Evolutionary conservation across 2,797 vertebrate genomes (phyloP).

Genomic region (Clarias platycephalus): DNA sequence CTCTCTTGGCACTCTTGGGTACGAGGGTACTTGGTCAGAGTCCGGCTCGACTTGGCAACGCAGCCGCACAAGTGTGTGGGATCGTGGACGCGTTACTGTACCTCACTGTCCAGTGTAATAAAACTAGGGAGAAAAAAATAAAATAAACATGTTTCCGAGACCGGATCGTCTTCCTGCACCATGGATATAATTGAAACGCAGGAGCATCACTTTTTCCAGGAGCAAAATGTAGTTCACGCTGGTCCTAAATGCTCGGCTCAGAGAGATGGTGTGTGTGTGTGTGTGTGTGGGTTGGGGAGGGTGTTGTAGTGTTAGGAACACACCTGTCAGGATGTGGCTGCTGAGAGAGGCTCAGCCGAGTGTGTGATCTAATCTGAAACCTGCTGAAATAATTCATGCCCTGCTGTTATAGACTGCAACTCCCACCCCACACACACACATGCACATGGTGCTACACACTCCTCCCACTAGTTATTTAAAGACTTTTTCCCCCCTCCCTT

Average conservation of each 20-base stretch:
- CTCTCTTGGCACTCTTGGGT: background rate
- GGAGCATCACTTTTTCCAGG: background rate
- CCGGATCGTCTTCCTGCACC: background rate
- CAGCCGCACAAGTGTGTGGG: background rate
- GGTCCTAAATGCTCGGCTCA: background rate
- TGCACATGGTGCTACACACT: constrained; percentile 22
- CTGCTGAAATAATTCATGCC: constrained; percentile 74
- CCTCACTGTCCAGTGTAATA: background rate
- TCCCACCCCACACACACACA: background rate
- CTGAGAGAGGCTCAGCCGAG: constrained; percentile 71
- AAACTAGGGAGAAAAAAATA: too few species aligned
- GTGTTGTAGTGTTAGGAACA: constrained; percentile 42
- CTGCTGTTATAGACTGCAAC: constrained; percentile 46
- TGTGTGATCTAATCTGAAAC: constrained; percentile 72
- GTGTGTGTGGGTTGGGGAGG: constrained; percentile 14
- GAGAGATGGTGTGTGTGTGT: background rate
- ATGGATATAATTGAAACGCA: background rate
- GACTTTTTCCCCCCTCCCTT: background rate
- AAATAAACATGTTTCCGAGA: too few species aligned
- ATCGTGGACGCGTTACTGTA: background rate
- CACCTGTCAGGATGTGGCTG: constrained; percentile 74
- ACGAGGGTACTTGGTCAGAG: too few species aligned
- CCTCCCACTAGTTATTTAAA: constrained; percentile 21
- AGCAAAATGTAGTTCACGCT: constrained; percentile 32
- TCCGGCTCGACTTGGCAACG: background rate